Base-by-base conservation (phyloP, 2,113 vertebrate species). In the Anthoscopus minutus region DNA sequence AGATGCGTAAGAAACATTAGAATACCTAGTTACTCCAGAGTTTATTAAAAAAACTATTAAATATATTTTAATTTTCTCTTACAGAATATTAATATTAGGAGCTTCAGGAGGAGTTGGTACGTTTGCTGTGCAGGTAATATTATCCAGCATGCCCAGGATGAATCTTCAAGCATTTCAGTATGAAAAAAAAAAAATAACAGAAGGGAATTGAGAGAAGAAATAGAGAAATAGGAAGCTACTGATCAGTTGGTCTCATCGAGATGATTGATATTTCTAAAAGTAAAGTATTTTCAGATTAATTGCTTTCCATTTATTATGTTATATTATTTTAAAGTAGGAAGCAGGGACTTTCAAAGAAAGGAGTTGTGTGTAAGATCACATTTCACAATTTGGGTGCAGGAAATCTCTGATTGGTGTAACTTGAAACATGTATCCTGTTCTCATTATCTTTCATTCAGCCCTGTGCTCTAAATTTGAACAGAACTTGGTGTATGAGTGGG, bases 81-180 rank as follows among this genome's bases (percentile, higher is more conserved):
- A 15, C 94, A 99, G 99, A 88, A 92, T 99, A 95, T 97, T 99
- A 92, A 99, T 99, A 96, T 97, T 99, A 18, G 99, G 99, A 47
- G 99, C 98, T 64, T 99, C 99, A 5, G 99, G 99, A 58, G 99
- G 99, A 91, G 98, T 99, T 82, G 99, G 99, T 94, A 99, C 99
- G 21, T 99, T 99, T 96, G 98, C 99, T 81, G 97, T 99, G 81
- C 99, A 99, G 99, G 99, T 99, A 97, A 97, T 95, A 81, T 19
- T 74, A 56, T 81, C 66, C 73, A 83, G 47, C 56, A 47, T 74
- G 51, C 44, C 60, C 60, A 86, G 50, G 87, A n/a, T 45, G 27
- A n/a, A 47, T 79, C 35, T 91, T 77, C 47, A 83, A 70, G 51
- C 0, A 1, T 54, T 77, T 86, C 42, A 77, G 9, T 58, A 16